Base-by-base conservation (phyloP, 2,797 vertebrate genomes). In the Typhlichthys subterraneus region DNA sequence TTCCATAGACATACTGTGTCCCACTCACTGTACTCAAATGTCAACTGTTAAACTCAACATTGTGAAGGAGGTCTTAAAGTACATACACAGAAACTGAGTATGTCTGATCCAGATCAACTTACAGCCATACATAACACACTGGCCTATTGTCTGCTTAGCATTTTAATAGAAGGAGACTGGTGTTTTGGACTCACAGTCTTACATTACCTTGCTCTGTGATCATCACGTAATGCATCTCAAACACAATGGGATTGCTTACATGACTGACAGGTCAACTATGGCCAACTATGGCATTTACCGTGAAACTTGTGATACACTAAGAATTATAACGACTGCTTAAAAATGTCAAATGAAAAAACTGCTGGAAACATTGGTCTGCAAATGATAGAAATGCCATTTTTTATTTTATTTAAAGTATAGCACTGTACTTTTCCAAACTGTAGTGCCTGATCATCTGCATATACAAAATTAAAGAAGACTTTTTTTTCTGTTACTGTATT, bases 361-460 rank as follows among this genome's bases (percentile, higher is more conserved):
- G 56, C 53, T 69, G 65, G 14, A 67, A 69, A 64, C 58, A n/a
- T 46, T 45, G 23, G 59, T 69, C 61, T 67, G 71, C 66, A 51
- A 53, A 73, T 73, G 64, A 61, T 67, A 63, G 57, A 65, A 58
- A 77, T 79, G 69, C 72, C 23, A 68, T 29, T 61, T 9, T 57
- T 12, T 50, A 4, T 46, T 38, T 57, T 75, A 56, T 62, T 67
- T 80, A 85, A 82, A 86, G 84, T 75, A 65, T 86, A 82, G 81
- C 84, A 76, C 76, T 91, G 86, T 90, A 29, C 66, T 68, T 84
- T 85, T 85, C 76, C 67, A 73, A 88, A 84, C 80, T 89, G 86
- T 89, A 84, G 86, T 91, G 86, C 86, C 88, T 91, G 83, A 91
- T 84, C 67, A 81, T 84, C 72, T 88, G 76, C 84, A 72, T 73